Evolutionary conservation across 2,113 vertebrate species (phyloP).

Genomic region (Hemiprocne comata): DNA sequence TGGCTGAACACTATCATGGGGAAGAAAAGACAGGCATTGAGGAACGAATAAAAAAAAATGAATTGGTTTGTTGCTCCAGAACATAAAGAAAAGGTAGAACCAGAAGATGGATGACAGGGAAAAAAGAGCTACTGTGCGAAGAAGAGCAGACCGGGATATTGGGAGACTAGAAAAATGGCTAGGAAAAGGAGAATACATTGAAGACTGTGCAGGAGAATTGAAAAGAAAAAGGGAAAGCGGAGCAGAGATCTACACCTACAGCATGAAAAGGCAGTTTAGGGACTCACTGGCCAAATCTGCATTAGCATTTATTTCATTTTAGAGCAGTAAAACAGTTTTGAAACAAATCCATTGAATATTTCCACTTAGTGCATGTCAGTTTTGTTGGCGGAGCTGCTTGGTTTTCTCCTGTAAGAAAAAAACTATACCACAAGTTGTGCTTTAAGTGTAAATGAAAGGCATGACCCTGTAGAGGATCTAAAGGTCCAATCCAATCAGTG

Average conservation of each 20-base stretch:
- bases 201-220: not conserved
- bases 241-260: not conserved
- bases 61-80: not conserved
- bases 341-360: not conserved
- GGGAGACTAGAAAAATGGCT: not conserved
- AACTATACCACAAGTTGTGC: not conserved
- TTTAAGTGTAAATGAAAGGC: not conserved
- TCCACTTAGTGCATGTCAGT: not conserved
- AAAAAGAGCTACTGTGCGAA: not conserved
- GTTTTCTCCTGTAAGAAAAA: not conserved
- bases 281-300: not conserved
- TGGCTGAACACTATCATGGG: not conserved
- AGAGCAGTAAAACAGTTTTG: not conserved
- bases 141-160: not conserved
- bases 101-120: not conserved
- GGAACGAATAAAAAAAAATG: not conserved
- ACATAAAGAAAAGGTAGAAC: not conserved
- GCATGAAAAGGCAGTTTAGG: not conserved
- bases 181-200: not conserved
- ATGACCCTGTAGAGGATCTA: not conserved
- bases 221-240: not conserved
- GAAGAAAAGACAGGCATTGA: not conserved
- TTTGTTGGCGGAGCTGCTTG: not conserved
- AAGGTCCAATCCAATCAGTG: not conserved
- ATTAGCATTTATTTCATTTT: not conserved